phyloP scores from a whole-genome alignment of 2,113 vertebrate species.

The Arothron firmamentum region DNA sequence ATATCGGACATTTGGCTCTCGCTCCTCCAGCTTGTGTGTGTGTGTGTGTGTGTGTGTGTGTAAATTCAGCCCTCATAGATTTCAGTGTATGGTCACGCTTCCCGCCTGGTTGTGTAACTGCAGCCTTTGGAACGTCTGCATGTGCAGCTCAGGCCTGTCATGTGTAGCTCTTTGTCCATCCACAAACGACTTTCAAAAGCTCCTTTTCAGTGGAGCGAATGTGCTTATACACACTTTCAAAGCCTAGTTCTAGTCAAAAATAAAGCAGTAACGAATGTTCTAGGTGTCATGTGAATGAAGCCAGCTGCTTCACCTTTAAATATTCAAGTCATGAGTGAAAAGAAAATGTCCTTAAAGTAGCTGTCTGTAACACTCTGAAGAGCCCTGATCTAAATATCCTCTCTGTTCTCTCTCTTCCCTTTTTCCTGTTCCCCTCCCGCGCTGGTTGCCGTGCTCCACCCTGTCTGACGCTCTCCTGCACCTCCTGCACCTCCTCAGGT shows the following conservation, averaged over 20 bases:
- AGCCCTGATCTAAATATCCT: slow-evolving; percentile 6
- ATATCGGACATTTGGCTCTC: slow-evolving; percentile 20
- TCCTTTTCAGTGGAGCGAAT: too few species aligned
- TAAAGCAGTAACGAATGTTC: too few species aligned
- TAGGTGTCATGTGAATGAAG: too few species aligned
- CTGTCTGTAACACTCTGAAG: slow-evolving; percentile 49
- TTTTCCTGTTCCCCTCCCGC: slow-evolving; percentile 4
- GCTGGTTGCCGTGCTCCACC: slow-evolving; percentile 13
- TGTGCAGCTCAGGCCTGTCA: slow-evolving; percentile 3
- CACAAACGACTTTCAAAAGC: neutral
- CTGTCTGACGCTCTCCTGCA: slow-evolving; percentile 2
- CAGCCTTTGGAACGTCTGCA: slow-evolving; percentile 27
- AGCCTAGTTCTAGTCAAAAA: too few species aligned
- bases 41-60: neutral
- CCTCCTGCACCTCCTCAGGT: slow-evolving; percentile 54
- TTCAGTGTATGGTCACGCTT: slow-evolving; percentile 19
- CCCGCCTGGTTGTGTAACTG: neutral
- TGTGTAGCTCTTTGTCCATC: neutral
- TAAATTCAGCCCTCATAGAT: slow-evolving; percentile 17
- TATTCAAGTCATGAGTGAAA: too few species aligned
- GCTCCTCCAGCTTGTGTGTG: neutral
- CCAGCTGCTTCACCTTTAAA: too few species aligned
- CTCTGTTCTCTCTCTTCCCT: slow-evolving; percentile 30
- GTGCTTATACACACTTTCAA: too few species aligned
- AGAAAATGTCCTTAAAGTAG: slow-evolving; percentile 1